Conservation (phyloP, 2,797 vertebrate genomes). For the Ispidina lecontei region DNA sequence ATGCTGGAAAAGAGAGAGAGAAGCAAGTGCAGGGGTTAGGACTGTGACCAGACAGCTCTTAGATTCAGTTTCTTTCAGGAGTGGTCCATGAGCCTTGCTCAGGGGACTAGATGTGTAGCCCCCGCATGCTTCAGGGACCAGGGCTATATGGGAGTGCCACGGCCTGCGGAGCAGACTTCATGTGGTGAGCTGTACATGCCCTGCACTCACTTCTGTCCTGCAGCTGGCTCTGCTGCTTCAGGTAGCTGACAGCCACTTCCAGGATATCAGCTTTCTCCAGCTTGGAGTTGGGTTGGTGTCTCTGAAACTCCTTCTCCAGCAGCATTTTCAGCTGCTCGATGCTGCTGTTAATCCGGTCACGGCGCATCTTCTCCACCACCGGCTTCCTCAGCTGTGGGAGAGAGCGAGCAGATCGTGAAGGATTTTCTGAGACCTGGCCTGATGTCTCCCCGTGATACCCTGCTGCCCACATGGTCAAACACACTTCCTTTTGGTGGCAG, state of each 20-base stretch:
- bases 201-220: constrained; percentile 68
- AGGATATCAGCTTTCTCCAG: constrained; percentile 86
- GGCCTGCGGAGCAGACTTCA: neutral
- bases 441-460: neutral
- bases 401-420: neutral
- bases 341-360: constrained; percentile 74
- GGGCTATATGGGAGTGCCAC: neutral
- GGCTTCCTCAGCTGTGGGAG: constrained; percentile 86
- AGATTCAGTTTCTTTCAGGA: neutral
- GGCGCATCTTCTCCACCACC: constrained; percentile 84
- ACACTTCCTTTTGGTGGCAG: neutral
- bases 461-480: neutral
- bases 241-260: constrained; percentile 82
- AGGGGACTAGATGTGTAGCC: neutral
- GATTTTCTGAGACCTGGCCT: neutral
- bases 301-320: constrained; percentile 83
- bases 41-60: neutral
- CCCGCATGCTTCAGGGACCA: neutral
- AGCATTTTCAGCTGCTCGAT: constrained; percentile 83
- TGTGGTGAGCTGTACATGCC: neutral
- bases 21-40: neutral
- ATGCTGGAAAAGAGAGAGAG: neutral
- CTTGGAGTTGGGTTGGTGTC: constrained; percentile 84
- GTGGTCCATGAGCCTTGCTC: neutral
- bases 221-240: constrained; percentile 75